These are phyloP conservation scores for Pedicia rivosa DNA, from an alignment of 2,888 invertebrate species.

Conservation along the genomic window DNA sequence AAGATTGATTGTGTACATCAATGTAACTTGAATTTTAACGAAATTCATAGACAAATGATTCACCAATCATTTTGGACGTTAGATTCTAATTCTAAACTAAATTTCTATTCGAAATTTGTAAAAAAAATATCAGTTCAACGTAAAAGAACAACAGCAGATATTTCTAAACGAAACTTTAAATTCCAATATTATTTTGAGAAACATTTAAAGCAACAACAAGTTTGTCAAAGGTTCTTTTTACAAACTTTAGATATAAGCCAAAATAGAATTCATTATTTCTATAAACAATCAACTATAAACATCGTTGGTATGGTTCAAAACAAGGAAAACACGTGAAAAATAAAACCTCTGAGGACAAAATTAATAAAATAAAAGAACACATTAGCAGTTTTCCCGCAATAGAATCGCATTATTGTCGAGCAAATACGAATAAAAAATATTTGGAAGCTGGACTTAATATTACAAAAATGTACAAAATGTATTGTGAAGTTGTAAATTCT, in stretches of 20 bases:
- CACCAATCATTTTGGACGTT: slow-evolving; percentile 4
- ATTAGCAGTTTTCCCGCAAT: slow-evolving; percentile 1
- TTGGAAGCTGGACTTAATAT: slow-evolving; percentile 8
- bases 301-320: neutral
- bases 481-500: neutral
- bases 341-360: slow-evolving; percentile 3
- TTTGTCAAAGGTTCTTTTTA: slow-evolving; percentile 8
- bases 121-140: neutral
- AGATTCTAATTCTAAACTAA: slow-evolving; percentile 4
- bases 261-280: slow-evolving; percentile 9
- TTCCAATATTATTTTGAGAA: slow-evolving; percentile 8
- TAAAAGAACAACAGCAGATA: neutral
- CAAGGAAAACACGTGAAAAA: slow-evolving; percentile 6
- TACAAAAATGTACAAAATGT: slow-evolving; percentile 8
- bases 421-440: slow-evolving; percentile 8
- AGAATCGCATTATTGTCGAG: slow-evolving; percentile 9
- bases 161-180: neutral
- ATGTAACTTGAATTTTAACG: slow-evolving; percentile 5
- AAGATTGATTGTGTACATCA: slow-evolving; percentile 1
- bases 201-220: neutral
- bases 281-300: slow-evolving; percentile 4
- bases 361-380: slow-evolving; percentile 7
- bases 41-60: slow-evolving; percentile 2
- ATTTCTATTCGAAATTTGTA: slow-evolving; percentile 4
- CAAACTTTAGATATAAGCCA: slow-evolving; percentile 7